phyloP scores from a whole-genome alignment of 2,113 vertebrate species.

The Rhinichthys klamathensis region DNA sequence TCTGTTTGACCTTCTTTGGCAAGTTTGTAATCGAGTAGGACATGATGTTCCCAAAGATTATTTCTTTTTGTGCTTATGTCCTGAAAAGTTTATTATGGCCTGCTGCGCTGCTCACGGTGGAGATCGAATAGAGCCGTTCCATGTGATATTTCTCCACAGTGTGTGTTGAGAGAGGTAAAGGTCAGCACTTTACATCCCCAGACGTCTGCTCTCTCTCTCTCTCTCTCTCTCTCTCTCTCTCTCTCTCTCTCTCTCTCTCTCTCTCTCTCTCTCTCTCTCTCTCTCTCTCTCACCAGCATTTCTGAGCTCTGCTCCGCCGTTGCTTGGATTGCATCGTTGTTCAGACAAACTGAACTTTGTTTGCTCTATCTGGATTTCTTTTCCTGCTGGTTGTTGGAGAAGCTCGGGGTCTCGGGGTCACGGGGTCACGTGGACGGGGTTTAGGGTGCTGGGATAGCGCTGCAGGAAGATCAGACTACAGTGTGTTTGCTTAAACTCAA shows the following conservation, averaged over 20 bases:
- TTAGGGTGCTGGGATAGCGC: neutral
- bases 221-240: too few species aligned
- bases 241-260: too few species aligned
- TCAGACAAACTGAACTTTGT: neutral
- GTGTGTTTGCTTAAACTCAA: conserved; percentile 38
- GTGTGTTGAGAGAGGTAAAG: conserved; percentile 32
- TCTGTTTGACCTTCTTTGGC: neutral
- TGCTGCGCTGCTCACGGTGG: too few species aligned
- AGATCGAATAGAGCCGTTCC: too few species aligned
- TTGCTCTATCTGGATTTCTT: neutral
- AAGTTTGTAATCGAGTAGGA: neutral
- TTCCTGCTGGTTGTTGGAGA: conserved; percentile 7
- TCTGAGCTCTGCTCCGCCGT: conserved; percentile 19
- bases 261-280: too few species aligned
- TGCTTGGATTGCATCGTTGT: conserved; percentile 5
- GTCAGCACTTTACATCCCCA: conserved; percentile 25
- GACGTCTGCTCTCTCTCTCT: neutral
- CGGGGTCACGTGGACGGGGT: neutral
- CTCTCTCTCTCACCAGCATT: conserved; percentile 1
- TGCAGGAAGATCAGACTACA: neutral
- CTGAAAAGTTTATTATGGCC: neutral
- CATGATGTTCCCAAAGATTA: neutral
- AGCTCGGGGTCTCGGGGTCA: conserved; percentile 10
- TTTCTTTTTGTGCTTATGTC: neutral
- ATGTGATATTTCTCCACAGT: neutral